Conservation (phyloP, 2,888 invertebrate genomes). For the Eledona agricola region DNA sequence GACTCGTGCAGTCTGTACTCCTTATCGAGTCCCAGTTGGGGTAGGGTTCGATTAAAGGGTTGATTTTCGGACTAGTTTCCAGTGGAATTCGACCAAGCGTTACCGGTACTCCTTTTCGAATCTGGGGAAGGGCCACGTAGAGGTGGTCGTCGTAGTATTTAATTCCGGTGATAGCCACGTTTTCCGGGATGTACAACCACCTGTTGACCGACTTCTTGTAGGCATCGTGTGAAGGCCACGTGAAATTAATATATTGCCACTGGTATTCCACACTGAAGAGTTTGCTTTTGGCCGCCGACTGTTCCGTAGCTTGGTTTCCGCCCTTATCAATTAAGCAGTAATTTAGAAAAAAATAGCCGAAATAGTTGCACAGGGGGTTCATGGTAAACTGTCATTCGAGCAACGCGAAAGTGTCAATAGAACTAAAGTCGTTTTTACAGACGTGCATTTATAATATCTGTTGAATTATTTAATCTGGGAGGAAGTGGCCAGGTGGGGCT, state of each 20-base stretch:
- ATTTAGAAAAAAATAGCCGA: slow-evolving; percentile 1
- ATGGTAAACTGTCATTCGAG: too few relatives aligned
- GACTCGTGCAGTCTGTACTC: slow-evolving; percentile 63
- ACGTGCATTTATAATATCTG: too few relatives aligned
- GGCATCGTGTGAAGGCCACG: slow-evolving; percentile 69
- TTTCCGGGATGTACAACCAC: slow-evolving; percentile 71
- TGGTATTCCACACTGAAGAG: slow-evolving; percentile 68
- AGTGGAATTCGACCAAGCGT: slow-evolving; percentile 64
- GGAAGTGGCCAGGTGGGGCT: too few relatives aligned
- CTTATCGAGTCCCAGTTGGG: slow-evolving; percentile 75
- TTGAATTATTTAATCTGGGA: too few relatives aligned
- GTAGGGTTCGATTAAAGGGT: slow-evolving; percentile 70
- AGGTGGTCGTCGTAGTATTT: slow-evolving; percentile 73
- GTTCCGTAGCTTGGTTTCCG: not conserved
- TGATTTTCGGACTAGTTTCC: slow-evolving; percentile 59
- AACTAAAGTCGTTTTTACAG: too few relatives aligned
- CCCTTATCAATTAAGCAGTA: not conserved
- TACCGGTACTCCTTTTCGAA: slow-evolving; percentile 74
- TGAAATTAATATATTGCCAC: slow-evolving; percentile 75
- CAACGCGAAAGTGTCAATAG: too few relatives aligned
- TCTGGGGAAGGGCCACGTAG: slow-evolving; percentile 73
- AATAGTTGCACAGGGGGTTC: slow-evolving; percentile 5
- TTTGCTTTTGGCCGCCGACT: not conserved
- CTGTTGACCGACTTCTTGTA: slow-evolving; percentile 67
- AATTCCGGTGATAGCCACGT: slow-evolving; percentile 74